Percentiles rank a stretch among this genome's conserved stretches.
Evolutionary conservation across 2,113 vertebrate genomes (phyloP).

Genomic region (Scomber japonicus): DNA sequence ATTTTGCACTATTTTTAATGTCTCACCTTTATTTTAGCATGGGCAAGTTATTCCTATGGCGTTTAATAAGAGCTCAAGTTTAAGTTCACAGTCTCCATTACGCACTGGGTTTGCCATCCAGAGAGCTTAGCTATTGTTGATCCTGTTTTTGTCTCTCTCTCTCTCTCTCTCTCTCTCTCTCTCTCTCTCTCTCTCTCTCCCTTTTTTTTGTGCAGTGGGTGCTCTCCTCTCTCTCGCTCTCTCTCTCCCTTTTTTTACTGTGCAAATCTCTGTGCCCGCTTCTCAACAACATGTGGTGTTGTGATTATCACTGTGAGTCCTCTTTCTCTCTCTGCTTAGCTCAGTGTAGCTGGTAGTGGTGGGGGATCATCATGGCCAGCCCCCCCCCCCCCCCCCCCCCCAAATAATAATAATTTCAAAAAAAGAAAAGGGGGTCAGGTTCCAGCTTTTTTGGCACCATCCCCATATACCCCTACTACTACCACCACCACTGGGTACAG

Average conservation of each 20-base stretch:
- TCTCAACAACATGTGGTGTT: slow-evolving; percentile 27
- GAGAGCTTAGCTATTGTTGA: slow-evolving; percentile 46
- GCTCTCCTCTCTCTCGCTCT: not conserved
- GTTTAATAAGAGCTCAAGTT: not conserved
- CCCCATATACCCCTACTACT: slow-evolving; percentile 40
- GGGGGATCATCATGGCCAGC: not conserved
- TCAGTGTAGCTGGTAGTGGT: not conserved
- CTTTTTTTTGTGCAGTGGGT: not conserved
- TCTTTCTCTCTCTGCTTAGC: too few species aligned
- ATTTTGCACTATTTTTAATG: not conserved
- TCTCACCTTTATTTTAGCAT: not conserved
- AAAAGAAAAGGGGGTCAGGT: slow-evolving; percentile 21
- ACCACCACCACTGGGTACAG: slow-evolving; percentile 52
- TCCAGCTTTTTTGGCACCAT: slow-evolving; percentile 68
- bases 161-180: not conserved
- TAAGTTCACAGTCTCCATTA: slow-evolving; percentile 35
- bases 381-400: too few species aligned
- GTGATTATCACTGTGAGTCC: not conserved
- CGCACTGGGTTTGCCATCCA: slow-evolving; percentile 13
- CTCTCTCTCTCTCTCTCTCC: not conserved
- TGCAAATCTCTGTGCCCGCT: slow-evolving; percentile 4
- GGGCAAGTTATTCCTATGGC: not conserved
- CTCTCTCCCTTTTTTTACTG: not conserved
- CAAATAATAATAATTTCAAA: too few species aligned
- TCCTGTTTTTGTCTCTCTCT: slow-evolving; percentile 28